Percentiles rank a stretch among this genome's conserved stretches.
phyloP scores from a whole-genome alignment of 1,140 invertebrate genomes.

The Heliconius hewitsoni region DNA sequence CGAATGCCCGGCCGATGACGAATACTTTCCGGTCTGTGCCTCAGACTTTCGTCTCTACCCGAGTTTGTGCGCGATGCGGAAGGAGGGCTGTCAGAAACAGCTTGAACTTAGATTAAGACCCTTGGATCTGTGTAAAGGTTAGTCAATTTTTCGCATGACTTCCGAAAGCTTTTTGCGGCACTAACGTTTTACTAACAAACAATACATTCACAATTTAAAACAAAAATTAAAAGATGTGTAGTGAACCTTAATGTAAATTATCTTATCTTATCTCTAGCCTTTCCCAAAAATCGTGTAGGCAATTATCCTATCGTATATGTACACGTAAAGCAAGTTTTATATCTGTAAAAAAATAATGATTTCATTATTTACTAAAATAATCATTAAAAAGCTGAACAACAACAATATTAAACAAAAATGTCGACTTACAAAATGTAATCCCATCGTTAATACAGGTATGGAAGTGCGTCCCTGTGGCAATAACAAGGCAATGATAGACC shows the following conservation, averaged over 20 bases:
- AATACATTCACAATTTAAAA: background rate
- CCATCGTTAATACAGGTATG: conserved; percentile 84
- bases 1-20: conserved; percentile 83
- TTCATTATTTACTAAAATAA: too few relatives aligned
- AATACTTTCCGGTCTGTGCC: conserved; percentile 89
- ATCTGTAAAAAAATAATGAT: too few relatives aligned
- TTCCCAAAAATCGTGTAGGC: too few relatives aligned
- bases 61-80: conserved; percentile 92
- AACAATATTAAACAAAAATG: background rate
- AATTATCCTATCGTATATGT: too few relatives aligned
- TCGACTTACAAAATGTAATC: conserved; percentile 4
- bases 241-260: background rate
- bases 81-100: conserved; percentile 92
- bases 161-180: background rate
- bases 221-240: too few relatives aligned
- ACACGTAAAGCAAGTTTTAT: too few relatives aligned
- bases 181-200: conserved; percentile 17
- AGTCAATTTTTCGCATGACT: conserved; percentile 29
- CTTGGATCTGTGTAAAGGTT: conserved; percentile 92
- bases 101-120: conserved; percentile 89
- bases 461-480: conserved; percentile 93
- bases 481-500: conserved; percentile 87
- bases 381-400: background rate
- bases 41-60: conserved; percentile 91
- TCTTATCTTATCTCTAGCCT: too few relatives aligned